phyloP scores from a whole-genome alignment of 92 coral and sea anemone species.

The Ricordea florida region DNA sequence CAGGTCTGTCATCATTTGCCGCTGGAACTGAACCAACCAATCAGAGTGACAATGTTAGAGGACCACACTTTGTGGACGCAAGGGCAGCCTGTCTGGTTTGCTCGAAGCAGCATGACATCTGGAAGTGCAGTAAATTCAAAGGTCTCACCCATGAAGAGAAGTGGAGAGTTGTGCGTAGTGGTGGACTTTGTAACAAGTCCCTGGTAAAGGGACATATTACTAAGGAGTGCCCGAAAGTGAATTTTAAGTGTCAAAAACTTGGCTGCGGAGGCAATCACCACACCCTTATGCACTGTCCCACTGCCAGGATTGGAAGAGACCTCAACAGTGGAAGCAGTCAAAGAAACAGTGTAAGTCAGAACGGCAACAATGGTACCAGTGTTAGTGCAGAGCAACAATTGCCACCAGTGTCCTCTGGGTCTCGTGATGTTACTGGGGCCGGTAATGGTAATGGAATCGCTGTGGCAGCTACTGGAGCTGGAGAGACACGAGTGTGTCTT shows the following conservation, averaged over 20 bases:
- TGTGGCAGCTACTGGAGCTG: slow-evolving; percentile 56
- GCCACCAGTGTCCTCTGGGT: too few relatives aligned
- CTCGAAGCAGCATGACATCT: slow-evolving; percentile 47
- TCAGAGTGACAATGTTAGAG: neutral
- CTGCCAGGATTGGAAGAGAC: neutral
- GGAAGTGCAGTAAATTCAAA: slow-evolving; percentile 73
- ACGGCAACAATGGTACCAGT: too few relatives aligned
- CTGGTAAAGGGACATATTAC: slow-evolving; percentile 61
- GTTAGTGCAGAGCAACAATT: too few relatives aligned
- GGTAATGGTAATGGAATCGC: neutral
- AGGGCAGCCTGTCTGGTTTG: slow-evolving; percentile 36
- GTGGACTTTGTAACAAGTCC: slow-evolving; percentile 70
- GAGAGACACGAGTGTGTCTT: slow-evolving; percentile 56
- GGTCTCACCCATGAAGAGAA: slow-evolving; percentile 28
- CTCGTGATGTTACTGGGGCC: neutral
- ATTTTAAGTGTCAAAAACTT: slow-evolving; percentile 37
- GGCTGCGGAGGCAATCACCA: slow-evolving; percentile 56
- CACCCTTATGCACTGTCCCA: slow-evolving; percentile 46
- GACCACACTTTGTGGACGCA: neutral
- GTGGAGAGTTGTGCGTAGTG: slow-evolving; percentile 17
- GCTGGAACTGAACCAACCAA: too few relatives aligned
- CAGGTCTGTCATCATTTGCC: too few relatives aligned
- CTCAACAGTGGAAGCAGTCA: neutral
- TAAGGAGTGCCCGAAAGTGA: slow-evolving; percentile 39
- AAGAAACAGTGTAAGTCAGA: too few relatives aligned